A percentile compares a stretch with the other conserved stretches of the same genome.
phyloP scores from a whole-genome alignment of 2,888 invertebrate genomes.

The Azorinus chamasolen region DNA sequence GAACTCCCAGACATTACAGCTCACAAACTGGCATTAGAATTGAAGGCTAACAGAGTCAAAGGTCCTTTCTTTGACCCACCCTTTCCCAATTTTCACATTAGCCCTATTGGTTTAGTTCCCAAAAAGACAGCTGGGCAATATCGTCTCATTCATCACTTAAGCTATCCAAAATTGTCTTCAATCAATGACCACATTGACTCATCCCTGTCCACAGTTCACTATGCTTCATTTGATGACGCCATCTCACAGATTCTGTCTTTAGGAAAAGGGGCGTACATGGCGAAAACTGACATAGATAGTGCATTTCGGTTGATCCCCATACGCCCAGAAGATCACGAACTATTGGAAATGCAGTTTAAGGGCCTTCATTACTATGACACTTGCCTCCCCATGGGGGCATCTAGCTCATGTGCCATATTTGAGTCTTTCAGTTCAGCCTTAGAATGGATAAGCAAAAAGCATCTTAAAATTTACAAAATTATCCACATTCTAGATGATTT shows the following conservation, averaged over 20 bases:
- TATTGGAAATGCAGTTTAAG: slow-evolving; percentile 37
- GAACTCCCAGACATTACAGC: neutral
- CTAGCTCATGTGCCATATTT: slow-evolving; percentile 48
- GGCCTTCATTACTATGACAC: slow-evolving; percentile 41
- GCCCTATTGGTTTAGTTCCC: slow-evolving; percentile 44
- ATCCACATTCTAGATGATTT: slow-evolving; percentile 54
- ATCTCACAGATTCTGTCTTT: neutral
- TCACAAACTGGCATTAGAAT: neutral
- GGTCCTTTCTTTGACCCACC: slow-evolving; percentile 20
- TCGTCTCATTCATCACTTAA: slow-evolving; percentile 53
- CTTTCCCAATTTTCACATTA: slow-evolving; percentile 24
- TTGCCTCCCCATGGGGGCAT: slow-evolving; percentile 36
- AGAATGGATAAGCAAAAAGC: slow-evolving; percentile 18
- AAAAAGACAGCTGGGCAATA: slow-evolving; percentile 38
- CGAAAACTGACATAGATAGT: slow-evolving; percentile 46
- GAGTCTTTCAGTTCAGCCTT: slow-evolving; percentile 40
- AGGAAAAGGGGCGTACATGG: slow-evolving; percentile 21
- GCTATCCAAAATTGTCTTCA: slow-evolving; percentile 32
- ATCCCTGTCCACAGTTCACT: slow-evolving; percentile 11
- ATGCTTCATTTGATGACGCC: slow-evolving; percentile 43
- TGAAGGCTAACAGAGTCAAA: slow-evolving; percentile 10
- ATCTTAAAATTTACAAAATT: slow-evolving; percentile 4
- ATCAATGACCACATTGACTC: slow-evolving; percentile 49
- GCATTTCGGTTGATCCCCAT: slow-evolving; percentile 47
- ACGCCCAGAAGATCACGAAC: slow-evolving; percentile 37